Evolutionary conservation across 2,113 vertebrate genomes (phyloP).

Genomic region (Trichechus manatus): DNA sequence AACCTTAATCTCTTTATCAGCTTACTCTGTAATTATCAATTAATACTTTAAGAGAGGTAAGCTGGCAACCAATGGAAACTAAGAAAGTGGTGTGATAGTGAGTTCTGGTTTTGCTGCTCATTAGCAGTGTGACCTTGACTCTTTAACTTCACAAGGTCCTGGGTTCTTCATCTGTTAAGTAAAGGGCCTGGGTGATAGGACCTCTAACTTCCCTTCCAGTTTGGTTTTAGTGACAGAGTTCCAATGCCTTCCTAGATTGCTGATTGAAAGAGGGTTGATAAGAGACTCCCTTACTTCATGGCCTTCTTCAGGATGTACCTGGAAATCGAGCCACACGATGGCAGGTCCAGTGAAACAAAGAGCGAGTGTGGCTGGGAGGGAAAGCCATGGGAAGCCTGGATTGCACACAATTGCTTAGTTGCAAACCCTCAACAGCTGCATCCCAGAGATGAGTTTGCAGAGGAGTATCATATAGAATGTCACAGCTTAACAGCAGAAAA

Average conservation of each 20-base stretch:
- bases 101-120: not conserved
- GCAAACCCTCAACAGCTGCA: constrained; percentile 54
- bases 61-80: constrained; percentile 36
- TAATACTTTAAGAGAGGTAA: constrained; percentile 69
- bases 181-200: not conserved
- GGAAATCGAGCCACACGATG: not conserved
- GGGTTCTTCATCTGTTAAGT: not conserved
- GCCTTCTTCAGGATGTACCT: constrained; percentile 36
- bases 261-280: not conserved
- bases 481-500: constrained; percentile 67
- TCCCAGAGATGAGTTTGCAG: constrained; percentile 65
- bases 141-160: not conserved
- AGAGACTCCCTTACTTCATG: not conserved
- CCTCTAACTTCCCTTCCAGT: not conserved
- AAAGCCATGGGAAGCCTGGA: not conserved
- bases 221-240: not conserved
- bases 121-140: constrained; percentile 33
- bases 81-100: not conserved
- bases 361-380: not conserved
- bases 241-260: not conserved
- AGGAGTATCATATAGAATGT: constrained; percentile 15
- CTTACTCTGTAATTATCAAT: constrained; percentile 75
- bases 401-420: constrained; percentile 54
- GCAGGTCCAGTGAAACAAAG: constrained; percentile 4
- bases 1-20: constrained; percentile 75